Evolutionary conservation across 1,140 invertebrate genomes (phyloP).

Genomic region (Drosophila willistoni): DNA sequence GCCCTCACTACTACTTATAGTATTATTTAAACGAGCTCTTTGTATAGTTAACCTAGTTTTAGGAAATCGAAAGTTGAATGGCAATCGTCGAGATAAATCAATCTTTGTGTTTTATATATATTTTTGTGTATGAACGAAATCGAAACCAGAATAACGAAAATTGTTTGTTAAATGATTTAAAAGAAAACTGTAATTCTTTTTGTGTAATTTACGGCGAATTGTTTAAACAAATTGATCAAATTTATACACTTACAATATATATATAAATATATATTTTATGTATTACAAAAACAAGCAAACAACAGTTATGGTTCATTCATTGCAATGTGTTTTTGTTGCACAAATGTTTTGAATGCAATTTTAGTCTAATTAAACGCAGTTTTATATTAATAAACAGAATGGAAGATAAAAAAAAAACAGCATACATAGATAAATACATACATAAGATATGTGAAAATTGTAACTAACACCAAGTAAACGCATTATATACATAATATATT

Average conservation of each 20-base stretch:
- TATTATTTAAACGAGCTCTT: constrained; percentile 73
- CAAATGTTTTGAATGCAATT: constrained; percentile 71
- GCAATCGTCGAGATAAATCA: constrained; percentile 57
- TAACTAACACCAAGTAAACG: constrained; percentile 75
- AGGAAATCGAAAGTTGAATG: constrained; percentile 42
- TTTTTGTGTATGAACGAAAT: constrained; percentile 42
- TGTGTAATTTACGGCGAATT: constrained; percentile 60
- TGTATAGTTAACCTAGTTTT: constrained; percentile 46
- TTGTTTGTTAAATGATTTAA: constrained; percentile 51
- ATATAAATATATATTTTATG: constrained; percentile 55
- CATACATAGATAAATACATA: neutral
- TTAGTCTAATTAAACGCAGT: constrained; percentile 70
- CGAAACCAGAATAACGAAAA: constrained; percentile 37
- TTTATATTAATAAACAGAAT: constrained; percentile 56
- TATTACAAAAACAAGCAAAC: constrained; percentile 54
- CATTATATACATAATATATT: constrained; percentile 42
- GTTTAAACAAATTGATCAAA: constrained; percentile 70
- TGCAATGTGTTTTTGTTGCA: constrained; percentile 80
- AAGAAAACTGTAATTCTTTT: neutral
- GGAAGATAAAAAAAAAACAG: constrained; percentile 13
- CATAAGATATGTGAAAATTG: constrained; percentile 56
- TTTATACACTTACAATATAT: constrained; percentile 58
- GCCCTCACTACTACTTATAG: constrained; percentile 55
- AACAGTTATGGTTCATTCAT: constrained; percentile 40
- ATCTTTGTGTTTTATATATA: constrained; percentile 55